phyloP scores from a whole-genome alignment of 2,113 vertebrate species.

The Saimiri boliviensis region DNA sequence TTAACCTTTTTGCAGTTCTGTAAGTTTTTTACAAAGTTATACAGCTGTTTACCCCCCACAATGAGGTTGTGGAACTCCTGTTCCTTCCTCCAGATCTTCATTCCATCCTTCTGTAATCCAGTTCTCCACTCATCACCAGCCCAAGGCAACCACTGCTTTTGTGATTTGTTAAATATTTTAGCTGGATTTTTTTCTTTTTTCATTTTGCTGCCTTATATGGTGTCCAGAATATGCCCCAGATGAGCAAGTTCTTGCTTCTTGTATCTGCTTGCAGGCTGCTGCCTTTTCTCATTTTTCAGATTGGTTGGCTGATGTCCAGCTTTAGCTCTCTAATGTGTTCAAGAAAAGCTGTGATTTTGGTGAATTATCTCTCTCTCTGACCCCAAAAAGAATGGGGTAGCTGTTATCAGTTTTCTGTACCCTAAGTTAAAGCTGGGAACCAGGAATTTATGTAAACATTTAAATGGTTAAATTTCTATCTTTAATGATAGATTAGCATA shows the following conservation, averaged over 20 bases:
- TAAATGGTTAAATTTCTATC: neutral
- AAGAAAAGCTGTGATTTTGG: neutral
- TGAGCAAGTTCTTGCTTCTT: neutral
- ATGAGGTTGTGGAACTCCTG: neutral
- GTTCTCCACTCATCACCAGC: neutral
- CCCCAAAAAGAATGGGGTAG: neutral
- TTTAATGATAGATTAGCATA: neutral
- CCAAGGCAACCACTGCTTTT: neutral
- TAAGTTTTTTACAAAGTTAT: neutral
- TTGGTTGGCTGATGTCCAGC: neutral
- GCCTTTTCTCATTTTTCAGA: neutral
- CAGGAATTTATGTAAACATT: neutral
- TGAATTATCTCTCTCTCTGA: neutral
- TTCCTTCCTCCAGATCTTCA: neutral
- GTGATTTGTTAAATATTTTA: neutral
- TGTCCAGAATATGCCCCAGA: neutral
- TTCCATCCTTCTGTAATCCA: neutral
- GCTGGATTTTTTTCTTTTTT: neutral
- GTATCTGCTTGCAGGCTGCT: neutral
- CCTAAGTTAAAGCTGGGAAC: neutral
- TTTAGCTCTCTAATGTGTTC: neutral
- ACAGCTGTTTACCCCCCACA: neutral
- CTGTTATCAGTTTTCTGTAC: neutral
- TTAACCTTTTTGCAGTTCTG: neutral
- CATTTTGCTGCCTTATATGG: neutral